Conservation (phyloP, 1,140 invertebrate species). For the Monomorium pharaonis region DNA sequence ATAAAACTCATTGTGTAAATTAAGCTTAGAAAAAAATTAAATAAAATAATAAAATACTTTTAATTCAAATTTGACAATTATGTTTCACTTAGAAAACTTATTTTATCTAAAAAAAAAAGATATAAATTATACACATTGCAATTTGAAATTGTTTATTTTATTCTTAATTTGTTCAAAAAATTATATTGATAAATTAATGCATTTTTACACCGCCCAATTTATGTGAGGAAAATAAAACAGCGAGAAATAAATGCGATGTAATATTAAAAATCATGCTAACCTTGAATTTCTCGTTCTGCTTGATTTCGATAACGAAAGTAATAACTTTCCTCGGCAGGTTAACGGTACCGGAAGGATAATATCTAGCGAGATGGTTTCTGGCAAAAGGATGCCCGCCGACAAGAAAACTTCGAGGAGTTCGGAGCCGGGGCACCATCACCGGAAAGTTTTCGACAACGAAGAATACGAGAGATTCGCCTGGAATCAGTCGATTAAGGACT, state of each 20-base stretch:
- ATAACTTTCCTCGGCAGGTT: constrained; percentile 67
- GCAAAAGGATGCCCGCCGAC: constrained; percentile 70
- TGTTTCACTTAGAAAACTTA: neutral
- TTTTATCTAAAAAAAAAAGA: neutral
- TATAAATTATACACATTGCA: neutral
- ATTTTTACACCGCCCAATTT: neutral
- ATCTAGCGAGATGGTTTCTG: constrained; percentile 78
- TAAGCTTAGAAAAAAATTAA: neutral
- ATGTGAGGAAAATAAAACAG: neutral
- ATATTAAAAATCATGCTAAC: neutral
- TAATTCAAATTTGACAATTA: neutral
- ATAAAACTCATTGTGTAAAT: neutral
- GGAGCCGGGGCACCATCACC: constrained; percentile 52
- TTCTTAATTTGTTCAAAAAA: neutral
- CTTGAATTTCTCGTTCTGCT: neutral
- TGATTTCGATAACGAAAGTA: constrained; percentile 22
- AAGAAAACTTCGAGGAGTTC: constrained; percentile 53
- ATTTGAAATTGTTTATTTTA: neutral
- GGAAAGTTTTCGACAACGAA: constrained; percentile 67
- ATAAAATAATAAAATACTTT: neutral
- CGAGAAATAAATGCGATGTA: neutral
- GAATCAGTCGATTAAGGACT: constrained; percentile 69
- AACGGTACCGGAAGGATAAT: constrained; percentile 79
- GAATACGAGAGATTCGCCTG: constrained; percentile 76
- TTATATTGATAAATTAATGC: neutral